These are phyloP conservation scores for Arvicanthis niloticus DNA, from an alignment of 2,113 vertebrate genomes.

Conservation along the genomic window DNA sequence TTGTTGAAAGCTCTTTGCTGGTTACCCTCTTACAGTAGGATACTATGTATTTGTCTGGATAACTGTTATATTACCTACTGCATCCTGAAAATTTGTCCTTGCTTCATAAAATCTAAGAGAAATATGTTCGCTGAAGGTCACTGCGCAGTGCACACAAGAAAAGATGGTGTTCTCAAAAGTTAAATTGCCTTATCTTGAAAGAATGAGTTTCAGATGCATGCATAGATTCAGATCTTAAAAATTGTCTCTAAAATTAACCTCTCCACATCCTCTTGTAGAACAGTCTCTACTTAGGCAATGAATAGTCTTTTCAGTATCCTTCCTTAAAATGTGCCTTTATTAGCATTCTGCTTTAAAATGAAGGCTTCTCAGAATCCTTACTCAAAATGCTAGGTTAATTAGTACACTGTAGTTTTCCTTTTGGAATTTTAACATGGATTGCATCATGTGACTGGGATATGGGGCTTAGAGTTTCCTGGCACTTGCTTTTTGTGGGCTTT, in stretches of 20 bases:
- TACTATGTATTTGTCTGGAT: not conserved
- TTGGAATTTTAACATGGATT: not conserved
- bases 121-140: not conserved
- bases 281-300: not conserved
- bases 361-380: not conserved
- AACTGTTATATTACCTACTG: not conserved
- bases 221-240: conserved; percentile 41
- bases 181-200: conserved; percentile 37
- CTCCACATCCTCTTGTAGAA: not conserved
- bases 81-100: conserved; percentile 5
- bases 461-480: not conserved
- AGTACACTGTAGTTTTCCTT: not conserved
- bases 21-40: not conserved
- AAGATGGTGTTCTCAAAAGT: not conserved
- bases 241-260: conserved; percentile 42
- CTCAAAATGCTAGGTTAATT: not conserved
- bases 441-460: not conserved
- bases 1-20: not conserved
- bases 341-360: not conserved
- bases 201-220: not conserved
- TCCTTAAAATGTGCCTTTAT: not conserved
- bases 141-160: not conserved
- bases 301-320: not conserved
- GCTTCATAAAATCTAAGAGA: not conserved
- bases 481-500: not conserved